Percentiles rank a stretch among this genome's conserved stretches.
phyloP scores from a whole-genome alignment of 2,888 invertebrate species.

The Agrotis clavis region DNA sequence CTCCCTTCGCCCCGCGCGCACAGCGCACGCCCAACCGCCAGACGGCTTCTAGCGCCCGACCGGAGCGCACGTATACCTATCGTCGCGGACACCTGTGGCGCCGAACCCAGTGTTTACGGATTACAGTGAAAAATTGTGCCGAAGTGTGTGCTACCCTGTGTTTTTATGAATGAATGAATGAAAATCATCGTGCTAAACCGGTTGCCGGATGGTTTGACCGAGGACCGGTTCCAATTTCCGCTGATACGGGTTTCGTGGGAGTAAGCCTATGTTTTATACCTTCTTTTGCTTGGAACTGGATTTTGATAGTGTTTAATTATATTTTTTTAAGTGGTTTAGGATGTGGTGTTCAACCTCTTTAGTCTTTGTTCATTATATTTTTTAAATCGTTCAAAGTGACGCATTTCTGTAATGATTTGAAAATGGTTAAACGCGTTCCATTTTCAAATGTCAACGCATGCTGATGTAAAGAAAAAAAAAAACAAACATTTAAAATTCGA shows the following conservation, averaged over 20 bases:
- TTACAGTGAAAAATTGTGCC: conserved; percentile 80
- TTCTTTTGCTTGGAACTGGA: conserved; percentile 68
- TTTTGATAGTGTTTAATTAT: conserved; percentile 65
- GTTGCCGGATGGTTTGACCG: conserved; percentile 77
- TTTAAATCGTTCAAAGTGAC: background rate
- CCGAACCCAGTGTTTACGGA: conserved; percentile 74
- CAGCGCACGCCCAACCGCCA: conserved; percentile 74
- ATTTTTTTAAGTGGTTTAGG: conserved; percentile 57
- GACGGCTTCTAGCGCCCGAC: conserved; percentile 76
- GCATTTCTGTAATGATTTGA: conserved; percentile 16
- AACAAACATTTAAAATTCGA: conserved; percentile 14
- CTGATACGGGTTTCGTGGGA: conserved; percentile 79
- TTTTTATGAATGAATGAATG: conserved; percentile 78
- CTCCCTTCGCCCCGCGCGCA: conserved; percentile 68
- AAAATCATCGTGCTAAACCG: conserved; percentile 68
- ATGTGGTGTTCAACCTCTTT: conserved; percentile 33
- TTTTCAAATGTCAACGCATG: conserved; percentile 5
- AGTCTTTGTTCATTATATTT: conserved; percentile 13
- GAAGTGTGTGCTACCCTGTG: conserved; percentile 68
- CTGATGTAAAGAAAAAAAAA: conserved; percentile 1
- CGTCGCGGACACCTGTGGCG: conserved; percentile 80
- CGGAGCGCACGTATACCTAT: conserved; percentile 69
- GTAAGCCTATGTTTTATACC: conserved; percentile 69
- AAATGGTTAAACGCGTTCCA: conserved; percentile 26
- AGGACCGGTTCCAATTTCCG: conserved; percentile 81